Evolutionary conservation across 2,113 vertebrate genomes (phyloP).

Genomic region (Oreochromis aureus): DNA sequence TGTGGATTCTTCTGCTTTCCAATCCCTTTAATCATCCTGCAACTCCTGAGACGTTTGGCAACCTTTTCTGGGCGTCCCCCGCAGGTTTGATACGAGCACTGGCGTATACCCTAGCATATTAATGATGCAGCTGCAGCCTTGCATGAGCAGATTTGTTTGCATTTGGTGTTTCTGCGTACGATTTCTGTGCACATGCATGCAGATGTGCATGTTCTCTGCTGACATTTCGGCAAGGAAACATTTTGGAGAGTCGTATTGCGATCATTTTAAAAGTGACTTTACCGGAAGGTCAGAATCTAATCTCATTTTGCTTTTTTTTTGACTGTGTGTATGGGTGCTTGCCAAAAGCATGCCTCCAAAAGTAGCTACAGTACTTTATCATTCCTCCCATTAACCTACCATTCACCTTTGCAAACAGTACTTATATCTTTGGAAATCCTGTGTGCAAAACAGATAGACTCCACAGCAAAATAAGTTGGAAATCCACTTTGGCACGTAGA

Average conservation of each 20-base stretch:
- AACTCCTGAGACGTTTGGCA: neutral
- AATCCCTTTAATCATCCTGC: neutral
- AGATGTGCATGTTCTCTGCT: neutral
- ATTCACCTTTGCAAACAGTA: constrained; percentile 45
- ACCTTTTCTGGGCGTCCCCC: neutral
- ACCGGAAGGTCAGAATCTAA: constrained; percentile 37
- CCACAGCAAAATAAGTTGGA: neutral
- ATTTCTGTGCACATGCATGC: neutral
- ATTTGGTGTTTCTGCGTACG: neutral
- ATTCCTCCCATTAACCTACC: constrained; percentile 51
- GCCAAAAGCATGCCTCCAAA: constrained; percentile 23
- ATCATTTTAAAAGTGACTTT: constrained; percentile 13
- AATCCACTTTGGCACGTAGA: neutral
- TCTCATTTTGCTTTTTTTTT: constrained; percentile 19
- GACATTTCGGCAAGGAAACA: constrained; percentile 8
- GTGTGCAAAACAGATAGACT: neutral
- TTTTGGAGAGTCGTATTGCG: neutral
- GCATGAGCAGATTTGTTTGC: neutral
- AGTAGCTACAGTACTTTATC: constrained; percentile 44
- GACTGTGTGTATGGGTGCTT: constrained; percentile 1
- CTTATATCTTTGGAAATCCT: constrained; percentile 17
- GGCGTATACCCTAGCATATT: neutral
- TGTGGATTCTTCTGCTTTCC: neutral
- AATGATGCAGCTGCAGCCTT: neutral
- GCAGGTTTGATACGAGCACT: neutral